Evolutionary conservation across 2,113 vertebrate species (phyloP).

Genomic region (Corythaeola cristata): DNA sequence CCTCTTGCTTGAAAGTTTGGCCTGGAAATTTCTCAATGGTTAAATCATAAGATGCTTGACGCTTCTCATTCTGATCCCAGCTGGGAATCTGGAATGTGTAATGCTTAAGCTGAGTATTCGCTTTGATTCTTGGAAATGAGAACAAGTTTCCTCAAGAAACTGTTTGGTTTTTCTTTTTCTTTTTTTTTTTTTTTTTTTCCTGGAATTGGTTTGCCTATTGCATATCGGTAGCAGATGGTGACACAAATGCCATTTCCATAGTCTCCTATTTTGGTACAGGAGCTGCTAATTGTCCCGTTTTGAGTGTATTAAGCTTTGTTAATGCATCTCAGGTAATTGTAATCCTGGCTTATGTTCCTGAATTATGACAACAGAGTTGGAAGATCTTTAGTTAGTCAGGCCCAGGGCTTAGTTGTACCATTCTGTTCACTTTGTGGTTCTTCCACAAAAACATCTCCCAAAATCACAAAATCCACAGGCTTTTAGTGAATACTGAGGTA

Average conservation of each 20-base stretch:
- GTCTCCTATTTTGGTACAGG: not conserved
- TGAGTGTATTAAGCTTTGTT: not conserved
- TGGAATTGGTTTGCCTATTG: not conserved
- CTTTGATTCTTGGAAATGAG: slow-evolving; percentile 42
- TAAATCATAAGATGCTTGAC: not conserved
- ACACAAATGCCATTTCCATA: not conserved
- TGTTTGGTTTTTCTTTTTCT: not conserved
- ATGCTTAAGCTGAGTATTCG: not conserved
- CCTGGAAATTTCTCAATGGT: slow-evolving; percentile 36
- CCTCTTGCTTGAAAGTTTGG: slow-evolving; percentile 5
- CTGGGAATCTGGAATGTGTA: slow-evolving; percentile 45
- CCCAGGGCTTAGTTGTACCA: not conserved
- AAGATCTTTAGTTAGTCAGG: not conserved
- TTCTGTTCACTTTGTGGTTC: not conserved
- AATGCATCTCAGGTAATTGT: not conserved
- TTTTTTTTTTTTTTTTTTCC: not conserved
- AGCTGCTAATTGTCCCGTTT: slow-evolving; percentile 7
- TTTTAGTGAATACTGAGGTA: not conserved
- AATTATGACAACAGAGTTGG: not conserved
- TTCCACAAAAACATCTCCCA: not conserved
- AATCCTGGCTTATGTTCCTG: not conserved
- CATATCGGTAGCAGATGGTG: not conserved
- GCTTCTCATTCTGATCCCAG: not conserved
- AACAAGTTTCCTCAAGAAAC: not conserved
- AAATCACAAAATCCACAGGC: not conserved